Evolutionary conservation across 1,140 invertebrate genomes (phyloP).

Genomic region (Agrilus planipennis): DNA sequence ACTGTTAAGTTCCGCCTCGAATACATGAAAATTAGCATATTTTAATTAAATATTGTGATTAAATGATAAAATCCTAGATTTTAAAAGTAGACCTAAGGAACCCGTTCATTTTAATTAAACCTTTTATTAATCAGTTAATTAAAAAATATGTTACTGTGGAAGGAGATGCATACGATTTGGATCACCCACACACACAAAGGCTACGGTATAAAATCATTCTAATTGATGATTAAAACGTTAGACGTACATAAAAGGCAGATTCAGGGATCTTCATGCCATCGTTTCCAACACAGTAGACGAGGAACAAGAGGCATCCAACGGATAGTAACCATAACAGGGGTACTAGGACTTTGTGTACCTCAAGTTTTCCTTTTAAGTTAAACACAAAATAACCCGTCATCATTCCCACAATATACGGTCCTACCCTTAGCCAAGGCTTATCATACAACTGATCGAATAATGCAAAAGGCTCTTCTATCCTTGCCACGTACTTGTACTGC

Average conservation of each 20-base stretch:
- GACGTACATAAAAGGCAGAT: slow-evolving; percentile 53
- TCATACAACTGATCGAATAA: slow-evolving; percentile 74
- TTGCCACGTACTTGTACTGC: slow-evolving; percentile 59
- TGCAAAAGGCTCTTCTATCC: slow-evolving; percentile 69
- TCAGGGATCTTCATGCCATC: slow-evolving; percentile 51
- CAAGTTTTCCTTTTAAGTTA: slow-evolving; percentile 53
- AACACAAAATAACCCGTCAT: slow-evolving; percentile 61
- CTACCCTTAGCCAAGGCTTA: slow-evolving; percentile 72
- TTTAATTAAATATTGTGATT: no score
- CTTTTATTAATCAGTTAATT: no score
- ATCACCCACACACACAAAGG: no score
- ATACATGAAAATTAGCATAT: no score
- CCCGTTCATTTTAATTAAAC: neutral
- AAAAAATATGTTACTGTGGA: no score
- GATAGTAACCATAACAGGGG: slow-evolving; percentile 49
- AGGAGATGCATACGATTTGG: no score
- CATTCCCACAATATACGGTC: slow-evolving; percentile 70
- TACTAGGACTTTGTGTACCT: slow-evolving; percentile 46
- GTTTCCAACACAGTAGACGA: slow-evolving; percentile 69
- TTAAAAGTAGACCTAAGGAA: no score
- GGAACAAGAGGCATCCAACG: slow-evolving; percentile 42
- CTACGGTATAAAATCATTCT: no score
- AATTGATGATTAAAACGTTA: no score
- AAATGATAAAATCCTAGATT: no score
- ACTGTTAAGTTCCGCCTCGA: no score